Percentiles rank a stretch among this genome's conserved stretches.
These are phyloP conservation scores for Hydropsyche betteni DNA, from an alignment of 2,888 invertebrate species.

Conservation along the genomic window DNA sequence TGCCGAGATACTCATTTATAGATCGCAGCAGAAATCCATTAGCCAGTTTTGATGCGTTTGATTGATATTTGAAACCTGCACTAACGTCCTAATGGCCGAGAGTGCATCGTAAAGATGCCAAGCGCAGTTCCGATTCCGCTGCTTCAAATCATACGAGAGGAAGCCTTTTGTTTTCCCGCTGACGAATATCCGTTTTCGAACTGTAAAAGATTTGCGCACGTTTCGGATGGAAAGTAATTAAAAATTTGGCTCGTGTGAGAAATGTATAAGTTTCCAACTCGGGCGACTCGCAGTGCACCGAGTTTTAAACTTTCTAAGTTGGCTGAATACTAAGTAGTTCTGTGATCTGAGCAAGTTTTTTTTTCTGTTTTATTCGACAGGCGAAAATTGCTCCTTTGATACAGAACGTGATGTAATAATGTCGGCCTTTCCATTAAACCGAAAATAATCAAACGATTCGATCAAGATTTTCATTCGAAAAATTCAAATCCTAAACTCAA, in stretches of 20 bases:
- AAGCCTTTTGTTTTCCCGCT: neutral
- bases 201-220: neutral
- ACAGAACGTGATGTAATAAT: slow-evolving; percentile 48
- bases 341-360: neutral
- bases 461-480: too few relatives aligned
- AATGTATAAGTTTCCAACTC: neutral
- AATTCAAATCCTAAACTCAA: too few relatives aligned
- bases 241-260: slow-evolving; percentile 12
- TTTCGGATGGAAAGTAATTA: neutral
- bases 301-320: slow-evolving; percentile 30
- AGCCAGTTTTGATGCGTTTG: slow-evolving; percentile 20
- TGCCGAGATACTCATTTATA: too few relatives aligned
- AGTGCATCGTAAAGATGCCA: slow-evolving; percentile 30
- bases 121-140: slow-evolving; percentile 16
- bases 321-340: slow-evolving; percentile 41
- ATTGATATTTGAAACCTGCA: slow-evolving; percentile 26
- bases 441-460: too few relatives aligned
- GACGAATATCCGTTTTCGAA: neutral
- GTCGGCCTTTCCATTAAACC: neutral
- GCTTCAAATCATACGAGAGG: neutral
- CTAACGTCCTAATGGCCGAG: slow-evolving; percentile 7
- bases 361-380: neutral
- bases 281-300: neutral
- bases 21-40: neutral
- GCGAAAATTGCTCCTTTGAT: slow-evolving; percentile 36